Evolutionary conservation across 2,888 invertebrate species (phyloP), one percentile per base, ranked within the genome.

Genomic region (Pristionchus maxplancki): DNA sequence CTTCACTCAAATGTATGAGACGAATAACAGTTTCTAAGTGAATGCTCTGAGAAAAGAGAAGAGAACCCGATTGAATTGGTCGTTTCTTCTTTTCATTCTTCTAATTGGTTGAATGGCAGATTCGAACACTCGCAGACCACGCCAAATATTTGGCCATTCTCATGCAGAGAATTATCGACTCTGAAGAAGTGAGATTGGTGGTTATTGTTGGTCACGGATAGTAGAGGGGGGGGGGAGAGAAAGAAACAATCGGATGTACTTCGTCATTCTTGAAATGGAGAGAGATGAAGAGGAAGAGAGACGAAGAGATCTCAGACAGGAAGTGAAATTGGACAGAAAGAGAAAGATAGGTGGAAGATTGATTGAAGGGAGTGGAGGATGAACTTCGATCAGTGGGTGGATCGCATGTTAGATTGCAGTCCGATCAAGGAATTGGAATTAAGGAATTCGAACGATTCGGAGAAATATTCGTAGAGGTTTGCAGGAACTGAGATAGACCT

Each of bases 141-240:
- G 90, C 93, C n/a, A 90, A 90, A 78, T 93, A 90, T 89, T 91
- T 93, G 17, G 89, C 93, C 50, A 89, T 88, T 44, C 88, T 93
- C 20, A 81, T 93, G 53, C 92, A 93, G 62, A 90, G 91, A 74
- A 92, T 93, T 34, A 90, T 93, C 84, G 93, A 93, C 48, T 91
- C 91, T 11, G 93, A 93, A 53, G 89, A 90, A 87, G 91, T 92
- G 50, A 89, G 88, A n/a, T 6, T 40, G 44, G 5, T 81, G 11
- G 8, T n/a, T 67, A 5, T 67, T 34, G 5, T 31, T 74, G 34
- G 31, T 37, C 34, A 1, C 31, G 24, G 78, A 48, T n/a, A 40
- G n/a, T 40, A 5, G 24, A 78, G 71, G 6, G 24, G 28, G 62
- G 24, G 62, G 24, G n/a, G 31, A 1, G 5, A 4, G 13, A 28